These are phyloP conservation scores for Spondyliosoma cantharus DNA, from an alignment of 2,797 vertebrate genomes.

Conservation along the genomic window DNA sequence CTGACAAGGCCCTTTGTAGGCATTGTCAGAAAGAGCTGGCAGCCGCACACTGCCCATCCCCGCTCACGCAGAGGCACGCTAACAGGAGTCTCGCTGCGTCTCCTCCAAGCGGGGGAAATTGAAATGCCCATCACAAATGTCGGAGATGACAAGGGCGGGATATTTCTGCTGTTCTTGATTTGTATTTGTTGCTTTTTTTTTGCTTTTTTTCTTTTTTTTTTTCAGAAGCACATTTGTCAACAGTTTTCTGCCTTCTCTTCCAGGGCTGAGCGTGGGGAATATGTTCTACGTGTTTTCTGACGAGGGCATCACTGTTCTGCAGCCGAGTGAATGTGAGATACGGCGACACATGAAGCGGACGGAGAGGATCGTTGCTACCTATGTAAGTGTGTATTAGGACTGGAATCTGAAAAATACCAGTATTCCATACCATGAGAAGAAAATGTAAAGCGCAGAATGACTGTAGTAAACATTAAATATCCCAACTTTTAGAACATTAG, in stretches of 20 bases:
- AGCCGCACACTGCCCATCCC: slow-evolving; percentile 38
- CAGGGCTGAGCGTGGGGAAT: slow-evolving; percentile 95
- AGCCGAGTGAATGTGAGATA: slow-evolving; percentile 94
- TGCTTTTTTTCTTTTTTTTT: slow-evolving; percentile 9
- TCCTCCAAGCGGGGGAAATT: slow-evolving; percentile 45
- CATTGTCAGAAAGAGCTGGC: slow-evolving; percentile 53
- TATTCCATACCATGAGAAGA: too few species aligned
- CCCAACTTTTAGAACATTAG: too few species aligned
- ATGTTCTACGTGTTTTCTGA: slow-evolving; percentile 98
- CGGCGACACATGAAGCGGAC: slow-evolving; percentile 88
- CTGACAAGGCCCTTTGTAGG: slow-evolving; percentile 60
- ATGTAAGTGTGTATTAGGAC: slow-evolving; percentile 81
- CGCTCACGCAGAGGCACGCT: slow-evolving; percentile 34
- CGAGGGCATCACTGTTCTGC: slow-evolving; percentile 91
- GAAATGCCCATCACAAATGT: slow-evolving; percentile 54
- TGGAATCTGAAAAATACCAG: too few species aligned
- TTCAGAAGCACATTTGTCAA: not conserved
- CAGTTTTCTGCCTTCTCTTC: slow-evolving; percentile 40
- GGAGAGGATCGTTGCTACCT: slow-evolving; percentile 91
- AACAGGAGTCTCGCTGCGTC: slow-evolving; percentile 35
- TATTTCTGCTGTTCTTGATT: slow-evolving; percentile 26
- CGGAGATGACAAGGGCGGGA: slow-evolving; percentile 24
- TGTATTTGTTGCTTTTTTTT: slow-evolving; percentile 16
- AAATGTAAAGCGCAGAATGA: too few species aligned
- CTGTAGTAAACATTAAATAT: too few species aligned